phyloP scores from a whole-genome alignment of 2,113 vertebrate genomes.

The Micronycteris hirsuta region DNA sequence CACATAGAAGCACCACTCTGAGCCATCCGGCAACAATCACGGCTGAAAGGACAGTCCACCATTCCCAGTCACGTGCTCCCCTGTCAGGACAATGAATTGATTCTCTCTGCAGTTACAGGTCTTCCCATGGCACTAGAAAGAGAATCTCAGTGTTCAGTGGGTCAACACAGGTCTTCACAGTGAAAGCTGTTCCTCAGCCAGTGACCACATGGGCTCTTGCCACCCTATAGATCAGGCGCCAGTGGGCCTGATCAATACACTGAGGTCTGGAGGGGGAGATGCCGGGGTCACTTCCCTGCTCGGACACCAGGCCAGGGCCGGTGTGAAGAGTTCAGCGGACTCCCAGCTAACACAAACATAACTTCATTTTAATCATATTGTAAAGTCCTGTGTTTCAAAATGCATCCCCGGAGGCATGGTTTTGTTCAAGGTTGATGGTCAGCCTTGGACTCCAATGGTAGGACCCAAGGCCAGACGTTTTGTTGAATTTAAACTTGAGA shows the following conservation, averaged over 20 bases:
- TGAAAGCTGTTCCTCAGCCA: not conserved
- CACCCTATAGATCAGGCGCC: not conserved
- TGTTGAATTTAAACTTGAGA: not conserved
- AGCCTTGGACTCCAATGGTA: not conserved
- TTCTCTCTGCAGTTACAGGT: not conserved
- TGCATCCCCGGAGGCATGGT: not conserved
- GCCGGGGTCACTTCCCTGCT: not conserved
- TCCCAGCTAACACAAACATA: not conserved
- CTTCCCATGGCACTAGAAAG: not conserved
- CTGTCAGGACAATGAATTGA: too few species aligned
- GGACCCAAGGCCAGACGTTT: not conserved
- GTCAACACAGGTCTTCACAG: not conserved
- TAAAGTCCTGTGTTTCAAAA: not conserved
- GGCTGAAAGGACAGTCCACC: fast-evolving
- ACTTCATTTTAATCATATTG: not conserved
- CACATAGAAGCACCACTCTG: not conserved
- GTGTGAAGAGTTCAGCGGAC: not conserved
- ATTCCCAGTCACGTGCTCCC: too few species aligned
- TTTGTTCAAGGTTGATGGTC: not conserved
- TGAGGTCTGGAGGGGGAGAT: not conserved
- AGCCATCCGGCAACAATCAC: too few species aligned
- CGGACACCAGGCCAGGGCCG: not conserved
- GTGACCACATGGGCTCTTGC: not conserved
- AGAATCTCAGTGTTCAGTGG: not conserved
- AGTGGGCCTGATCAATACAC: not conserved